A percentile compares a stretch with the other conserved stretches of the same genome.
Conservation (phyloP, 2,797 vertebrate species). For the Tiaroga cobitis region DNA sequence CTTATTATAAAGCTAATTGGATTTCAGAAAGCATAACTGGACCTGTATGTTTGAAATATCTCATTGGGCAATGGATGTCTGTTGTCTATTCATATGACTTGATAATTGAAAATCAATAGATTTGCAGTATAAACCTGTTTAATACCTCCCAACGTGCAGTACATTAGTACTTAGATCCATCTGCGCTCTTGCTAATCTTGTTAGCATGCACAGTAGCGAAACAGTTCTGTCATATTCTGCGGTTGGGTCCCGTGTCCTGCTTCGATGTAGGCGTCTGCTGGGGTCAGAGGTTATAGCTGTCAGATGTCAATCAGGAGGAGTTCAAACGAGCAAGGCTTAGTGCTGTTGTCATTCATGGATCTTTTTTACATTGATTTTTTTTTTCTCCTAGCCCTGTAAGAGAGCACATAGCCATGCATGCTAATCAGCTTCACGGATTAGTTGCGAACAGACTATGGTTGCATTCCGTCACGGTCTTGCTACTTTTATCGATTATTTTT, state of each 20-base stretch:
- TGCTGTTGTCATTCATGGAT: slow-evolving; percentile 36
- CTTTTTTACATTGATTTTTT: slow-evolving; percentile 24
- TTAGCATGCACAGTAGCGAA: slow-evolving; percentile 14
- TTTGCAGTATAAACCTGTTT: not conserved
- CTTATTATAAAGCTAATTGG: not conserved
- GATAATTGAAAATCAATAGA: not conserved
- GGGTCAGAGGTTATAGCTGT: slow-evolving; percentile 30
- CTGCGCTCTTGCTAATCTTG: not conserved
- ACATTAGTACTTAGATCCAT: not conserved
- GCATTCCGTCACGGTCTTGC: not conserved
- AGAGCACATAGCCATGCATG: not conserved
- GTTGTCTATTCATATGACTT: not conserved
- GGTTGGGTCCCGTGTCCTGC: not conserved
- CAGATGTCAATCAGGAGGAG: slow-evolving; percentile 35
- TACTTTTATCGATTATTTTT: slow-evolving; percentile 13
- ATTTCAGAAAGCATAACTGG: slow-evolving; percentile 3
- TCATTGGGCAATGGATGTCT: not conserved
- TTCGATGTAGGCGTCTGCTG: not conserved
- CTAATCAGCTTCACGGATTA: not conserved
- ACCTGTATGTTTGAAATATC: not conserved
- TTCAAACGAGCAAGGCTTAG: slow-evolving; percentile 32
- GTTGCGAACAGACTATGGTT: not conserved
- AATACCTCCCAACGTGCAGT: not conserved
- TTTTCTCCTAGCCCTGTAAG: not conserved
- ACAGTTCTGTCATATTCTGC: not conserved